These are phyloP conservation scores for Itoplectis maculator DNA, from an alignment of 2,888 invertebrate species.

Conservation along the genomic window DNA sequence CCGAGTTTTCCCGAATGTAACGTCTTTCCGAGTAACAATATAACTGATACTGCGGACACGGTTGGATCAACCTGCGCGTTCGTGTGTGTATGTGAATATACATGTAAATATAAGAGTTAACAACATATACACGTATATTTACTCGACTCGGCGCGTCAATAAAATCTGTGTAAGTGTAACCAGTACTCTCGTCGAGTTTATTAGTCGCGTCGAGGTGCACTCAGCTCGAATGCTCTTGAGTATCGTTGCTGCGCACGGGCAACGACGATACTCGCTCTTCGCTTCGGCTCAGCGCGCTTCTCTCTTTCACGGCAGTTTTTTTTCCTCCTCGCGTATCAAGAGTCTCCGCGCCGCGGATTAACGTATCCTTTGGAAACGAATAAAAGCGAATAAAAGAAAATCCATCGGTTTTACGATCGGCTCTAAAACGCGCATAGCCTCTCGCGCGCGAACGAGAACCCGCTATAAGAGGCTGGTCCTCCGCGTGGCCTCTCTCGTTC, in stretches of 20 bases:
- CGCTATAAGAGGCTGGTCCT: slow-evolving; percentile 28
- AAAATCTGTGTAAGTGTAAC: slow-evolving; percentile 58
- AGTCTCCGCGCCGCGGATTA: slow-evolving; percentile 56
- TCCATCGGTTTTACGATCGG: slow-evolving; percentile 67
- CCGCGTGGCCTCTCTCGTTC: slow-evolving; percentile 26
- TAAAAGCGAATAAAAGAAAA: slow-evolving; percentile 61
- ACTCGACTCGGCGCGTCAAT: slow-evolving; percentile 38
- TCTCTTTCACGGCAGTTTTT: not conserved
- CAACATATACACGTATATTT: not conserved
- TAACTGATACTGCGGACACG: slow-evolving; percentile 2
- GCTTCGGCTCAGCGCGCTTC: not conserved
- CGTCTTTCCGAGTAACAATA: slow-evolving; percentile 14
- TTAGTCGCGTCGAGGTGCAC: slow-evolving; percentile 46
- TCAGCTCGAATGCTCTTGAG: slow-evolving; percentile 43
- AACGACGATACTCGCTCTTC: not conserved
- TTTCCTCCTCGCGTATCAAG: slow-evolving; percentile 35
- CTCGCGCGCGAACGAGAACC: slow-evolving; percentile 31
- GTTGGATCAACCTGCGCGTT: not conserved
- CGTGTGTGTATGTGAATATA: too few species aligned
- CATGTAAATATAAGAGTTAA: too few species aligned
- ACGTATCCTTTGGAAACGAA: slow-evolving; percentile 56
- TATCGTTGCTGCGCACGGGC: slow-evolving; percentile 12
- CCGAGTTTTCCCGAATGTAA: not conserved
- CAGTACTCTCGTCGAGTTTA: slow-evolving; percentile 61
- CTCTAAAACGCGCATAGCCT: slow-evolving; percentile 66